A percentile compares a stretch with the other conserved stretches of the same genome.
phyloP scores from a whole-genome alignment of 2,113 vertebrate species.

The Pachycephala philippinensis region DNA sequence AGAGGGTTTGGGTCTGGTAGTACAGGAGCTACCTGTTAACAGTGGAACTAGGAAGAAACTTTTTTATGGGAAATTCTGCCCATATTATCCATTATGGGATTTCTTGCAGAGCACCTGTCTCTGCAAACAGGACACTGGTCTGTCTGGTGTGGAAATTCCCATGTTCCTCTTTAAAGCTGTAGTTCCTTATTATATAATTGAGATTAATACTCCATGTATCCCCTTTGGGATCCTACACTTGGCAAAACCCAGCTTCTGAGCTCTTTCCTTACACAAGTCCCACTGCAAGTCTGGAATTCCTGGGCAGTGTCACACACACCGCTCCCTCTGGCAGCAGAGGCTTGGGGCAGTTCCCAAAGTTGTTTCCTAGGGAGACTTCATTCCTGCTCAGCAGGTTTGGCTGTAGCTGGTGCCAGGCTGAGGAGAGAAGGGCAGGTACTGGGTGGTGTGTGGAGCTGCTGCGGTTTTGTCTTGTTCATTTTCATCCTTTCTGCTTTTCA shows the following conservation, averaged over 20 bases:
- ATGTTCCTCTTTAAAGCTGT: not conserved
- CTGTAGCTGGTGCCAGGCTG: not conserved
- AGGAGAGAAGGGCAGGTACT: not conserved
- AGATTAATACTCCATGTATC: not conserved
- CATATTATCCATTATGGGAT: not conserved
- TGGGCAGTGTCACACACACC: not conserved
- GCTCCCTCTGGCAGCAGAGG: not conserved
- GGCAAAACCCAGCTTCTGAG: not conserved
- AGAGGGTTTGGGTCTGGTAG: not conserved
- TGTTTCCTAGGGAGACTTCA: not conserved
- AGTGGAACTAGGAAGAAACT: not conserved
- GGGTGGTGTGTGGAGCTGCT: not conserved
- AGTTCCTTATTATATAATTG: not conserved
- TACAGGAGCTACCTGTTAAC: not conserved
- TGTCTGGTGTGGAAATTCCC: not conserved
- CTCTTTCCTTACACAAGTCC: not conserved
- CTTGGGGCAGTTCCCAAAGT: not conserved
- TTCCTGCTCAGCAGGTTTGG: slow-evolving; percentile 14
- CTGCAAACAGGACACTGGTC: not conserved
- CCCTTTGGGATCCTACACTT: not conserved
- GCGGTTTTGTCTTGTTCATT: not conserved
- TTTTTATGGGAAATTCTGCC: not conserved
- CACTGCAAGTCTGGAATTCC: not conserved
- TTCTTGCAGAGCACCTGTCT: not conserved
- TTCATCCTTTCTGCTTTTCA: not conserved